Conservation (phyloP, 2,888 invertebrate species). For the Andrena haemorrhoa region DNA sequence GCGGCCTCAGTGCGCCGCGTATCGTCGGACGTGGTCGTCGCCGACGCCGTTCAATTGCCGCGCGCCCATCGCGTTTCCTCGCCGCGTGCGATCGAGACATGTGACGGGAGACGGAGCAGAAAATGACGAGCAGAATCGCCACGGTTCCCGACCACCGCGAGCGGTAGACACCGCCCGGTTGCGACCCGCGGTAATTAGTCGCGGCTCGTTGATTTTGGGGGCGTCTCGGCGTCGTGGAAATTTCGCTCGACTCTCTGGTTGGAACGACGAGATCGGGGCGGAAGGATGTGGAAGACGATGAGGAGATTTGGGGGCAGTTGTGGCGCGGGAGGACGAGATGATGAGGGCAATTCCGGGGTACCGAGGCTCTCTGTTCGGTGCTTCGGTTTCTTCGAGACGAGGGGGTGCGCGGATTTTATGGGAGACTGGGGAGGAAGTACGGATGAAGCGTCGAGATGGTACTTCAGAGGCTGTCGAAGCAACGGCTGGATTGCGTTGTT, state of each 20-base stretch:
- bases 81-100: slow-evolving; percentile 54
- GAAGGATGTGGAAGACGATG: background rate
- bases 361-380: no score
- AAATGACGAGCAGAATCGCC: slow-evolving; percentile 50
- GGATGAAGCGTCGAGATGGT: background rate
- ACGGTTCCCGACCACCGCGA: slow-evolving; percentile 41
- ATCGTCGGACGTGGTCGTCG: slow-evolving; percentile 58
- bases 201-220: background rate
- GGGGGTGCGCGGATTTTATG: no score
- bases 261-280: no score
- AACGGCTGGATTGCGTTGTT: background rate
- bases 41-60: slow-evolving; percentile 4
- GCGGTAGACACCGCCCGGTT: slow-evolving; percentile 52
- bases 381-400: no score
- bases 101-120: slow-evolving; percentile 49
- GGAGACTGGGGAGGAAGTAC: no score
- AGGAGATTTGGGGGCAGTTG: background rate
- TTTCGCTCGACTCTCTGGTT: no score
- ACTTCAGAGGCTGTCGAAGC: background rate
- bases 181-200: slow-evolving; percentile 12
- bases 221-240: no score
- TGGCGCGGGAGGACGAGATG: background rate
- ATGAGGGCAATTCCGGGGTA: no score
- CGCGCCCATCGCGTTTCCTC: background rate
- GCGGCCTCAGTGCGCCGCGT: slow-evolving; percentile 68